These are phyloP conservation scores for Syrrhaptes paradoxus DNA, from an alignment of 2,113 vertebrate species.

Conservation along the genomic window DNA sequence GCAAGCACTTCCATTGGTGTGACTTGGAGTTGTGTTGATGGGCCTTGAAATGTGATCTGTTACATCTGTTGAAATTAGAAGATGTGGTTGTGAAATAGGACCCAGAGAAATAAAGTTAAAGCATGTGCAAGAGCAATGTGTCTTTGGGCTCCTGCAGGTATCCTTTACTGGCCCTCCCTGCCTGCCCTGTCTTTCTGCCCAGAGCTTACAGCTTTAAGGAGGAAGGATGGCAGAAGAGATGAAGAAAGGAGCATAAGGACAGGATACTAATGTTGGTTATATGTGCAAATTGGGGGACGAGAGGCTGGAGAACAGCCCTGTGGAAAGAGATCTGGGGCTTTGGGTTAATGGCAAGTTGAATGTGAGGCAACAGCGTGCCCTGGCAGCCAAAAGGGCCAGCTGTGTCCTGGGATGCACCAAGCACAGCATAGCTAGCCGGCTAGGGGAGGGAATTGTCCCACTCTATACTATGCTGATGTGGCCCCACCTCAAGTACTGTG, in stretches of 20 bases:
- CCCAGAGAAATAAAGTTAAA: neutral
- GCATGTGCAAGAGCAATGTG: fast-evolving
- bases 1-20: neutral
- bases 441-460: neutral
- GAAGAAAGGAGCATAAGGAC: neutral
- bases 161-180: neutral
- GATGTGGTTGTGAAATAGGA: neutral
- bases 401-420: no score
- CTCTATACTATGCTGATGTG: neutral
- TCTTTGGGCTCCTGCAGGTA: neutral
- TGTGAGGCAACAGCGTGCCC: neutral
- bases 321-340: neutral
- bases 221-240: neutral
- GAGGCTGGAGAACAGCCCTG: neutral
- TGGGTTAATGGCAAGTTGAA: neutral
- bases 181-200: neutral
- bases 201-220: neutral
- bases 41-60: neutral
- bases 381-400: neutral
- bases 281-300: neutral
- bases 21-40: neutral
- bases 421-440: neutral
- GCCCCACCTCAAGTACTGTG: no score
- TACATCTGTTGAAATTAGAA: neutral
- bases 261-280: neutral